Base-by-base conservation (phyloP, 2,888 invertebrate genomes). In the Andrena praecox region DNA sequence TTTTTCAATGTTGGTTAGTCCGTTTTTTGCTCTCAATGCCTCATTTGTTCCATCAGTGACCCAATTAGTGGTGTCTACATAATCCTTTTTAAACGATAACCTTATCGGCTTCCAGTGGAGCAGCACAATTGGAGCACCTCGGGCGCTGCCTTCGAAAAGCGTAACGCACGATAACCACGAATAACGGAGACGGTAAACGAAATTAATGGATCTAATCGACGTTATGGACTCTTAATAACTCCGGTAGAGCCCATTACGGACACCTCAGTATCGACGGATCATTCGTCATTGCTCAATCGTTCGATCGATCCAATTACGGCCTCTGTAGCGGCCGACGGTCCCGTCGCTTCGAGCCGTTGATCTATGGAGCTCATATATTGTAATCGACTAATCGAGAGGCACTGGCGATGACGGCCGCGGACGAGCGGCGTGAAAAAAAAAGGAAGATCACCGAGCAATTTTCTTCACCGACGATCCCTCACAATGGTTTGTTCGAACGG, bases 231-330 rank as follows among this genome's bases (percentile, higher is more conserved):
- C 76, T 83, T 87, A 88, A 88, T 88, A 88, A 88, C 85, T 82
- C 77, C 66, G 77, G 73, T 82, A 77, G 86, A 84, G 82, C 82
- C 83, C 82, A 87, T 89, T 87, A 90, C 84, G 80, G 84, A 85
- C 87, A 86, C 85, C 85, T 90, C 76, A 76, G 72, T 70, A 82
- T 83, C 75, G 83, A 86, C 70, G 82, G 84, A 89, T 88, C 87
- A 89, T 90, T 89, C 87, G 87, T 90, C 90, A 87, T 89, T 85
- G 89, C 84, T 85, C 88, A 87, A 87, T 86, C 87, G 83, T 79
- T 42, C 82, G 87, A 88, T 86, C 86, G 79, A 84, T 86, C 87
- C 90, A 90, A 90, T 91, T 90, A 91, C 80, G 82, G 85, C 59
- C 74, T 79, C 78, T 85, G 86, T 86, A 70, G 82, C 77, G 82